Evolutionary conservation across 1,140 invertebrate species (phyloP), one percentile per base, ranked within the genome.

Genomic region (Neuroterus valhalla): DNA sequence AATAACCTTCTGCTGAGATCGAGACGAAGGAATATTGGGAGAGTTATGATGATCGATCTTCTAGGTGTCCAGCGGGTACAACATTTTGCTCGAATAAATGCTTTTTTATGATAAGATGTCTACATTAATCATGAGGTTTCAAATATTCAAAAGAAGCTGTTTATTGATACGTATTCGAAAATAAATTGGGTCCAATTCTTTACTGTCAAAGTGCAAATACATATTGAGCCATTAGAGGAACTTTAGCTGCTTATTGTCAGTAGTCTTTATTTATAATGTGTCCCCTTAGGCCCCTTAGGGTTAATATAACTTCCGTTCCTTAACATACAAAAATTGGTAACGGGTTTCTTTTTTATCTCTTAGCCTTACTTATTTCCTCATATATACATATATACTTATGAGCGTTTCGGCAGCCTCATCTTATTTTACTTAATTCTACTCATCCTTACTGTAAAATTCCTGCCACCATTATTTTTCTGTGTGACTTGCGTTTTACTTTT

Each of bases 141-240:
- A 31, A 62, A 31, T 62, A 62, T 62, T 62, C 23, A 62, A 23
- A 15, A 31, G 15, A 62, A 62, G 11, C 31, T 23, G 52, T 31
- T 62, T 31, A 62, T 62, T 62, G 26, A 62, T 62, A 31, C 52
- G 26, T 23, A 62, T 38, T 62, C 31, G 12, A 62, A 62, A 62
- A 62, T 31, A 62, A 62, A 31, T 31, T 6, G 11, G 14, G 26
- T 62, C 12, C 1, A 21, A 21, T 26, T 31, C 31, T 62, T 31
- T 23, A 31, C 52, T 62, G 52, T 62, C 23, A 62, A 26, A 21
- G 1, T n/a, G n/a, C n/a, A 31, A 62, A 62, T 23, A 38, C 52
- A 62, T 10, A 62, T 62, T 62, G 21, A 14, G 31, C 12, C 14
- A 62, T 26, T 62, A n/a, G 31, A n/a, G 31, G 1, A 15, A 19